A percentile compares a stretch with the other conserved stretches of the same genome.
Conservation (phyloP, 2,113 vertebrate genomes). For the Leiothrix lutea region DNA sequence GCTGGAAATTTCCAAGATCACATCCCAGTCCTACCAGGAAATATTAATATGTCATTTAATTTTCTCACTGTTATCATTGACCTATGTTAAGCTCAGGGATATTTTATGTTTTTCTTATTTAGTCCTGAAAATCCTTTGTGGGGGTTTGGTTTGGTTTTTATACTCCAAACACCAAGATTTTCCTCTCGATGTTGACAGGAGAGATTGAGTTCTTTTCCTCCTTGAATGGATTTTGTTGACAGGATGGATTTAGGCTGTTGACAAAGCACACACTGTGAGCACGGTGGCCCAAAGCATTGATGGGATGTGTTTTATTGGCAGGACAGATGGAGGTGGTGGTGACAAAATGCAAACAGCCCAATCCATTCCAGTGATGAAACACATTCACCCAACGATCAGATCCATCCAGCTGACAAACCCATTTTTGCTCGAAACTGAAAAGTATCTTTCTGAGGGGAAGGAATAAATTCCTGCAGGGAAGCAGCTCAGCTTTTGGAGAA, state of each 20-base stretch:
- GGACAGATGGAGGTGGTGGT: slow-evolving; percentile 13
- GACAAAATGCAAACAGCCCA: slow-evolving; percentile 62
- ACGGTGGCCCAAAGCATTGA: slow-evolving; percentile 6
- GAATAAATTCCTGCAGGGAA: neutral
- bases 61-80: neutral
- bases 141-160: neutral
- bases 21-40: neutral
- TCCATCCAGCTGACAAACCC: slow-evolving; percentile 32
- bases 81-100: neutral
- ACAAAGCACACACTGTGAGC: slow-evolving; percentile 16
- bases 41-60: neutral
- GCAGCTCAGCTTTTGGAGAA: neutral
- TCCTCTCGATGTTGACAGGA: slow-evolving; percentile 40
- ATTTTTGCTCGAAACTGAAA: slow-evolving; percentile 11
- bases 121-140: neutral
- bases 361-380: slow-evolving; percentile 53
- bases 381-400: slow-evolving; percentile 26
- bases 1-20: neutral
- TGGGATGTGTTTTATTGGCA: slow-evolving; percentile 48
- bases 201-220: slow-evolving; percentile 52
- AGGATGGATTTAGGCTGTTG: slow-evolving; percentile 55
- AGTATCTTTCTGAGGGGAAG: neutral
- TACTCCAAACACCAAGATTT: neutral
- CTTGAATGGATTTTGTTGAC: slow-evolving; percentile 40
- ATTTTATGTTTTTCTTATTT: neutral